Conservation (phyloP, 2,888 invertebrate genomes). For the Sarcophaga subvicina region DNA sequence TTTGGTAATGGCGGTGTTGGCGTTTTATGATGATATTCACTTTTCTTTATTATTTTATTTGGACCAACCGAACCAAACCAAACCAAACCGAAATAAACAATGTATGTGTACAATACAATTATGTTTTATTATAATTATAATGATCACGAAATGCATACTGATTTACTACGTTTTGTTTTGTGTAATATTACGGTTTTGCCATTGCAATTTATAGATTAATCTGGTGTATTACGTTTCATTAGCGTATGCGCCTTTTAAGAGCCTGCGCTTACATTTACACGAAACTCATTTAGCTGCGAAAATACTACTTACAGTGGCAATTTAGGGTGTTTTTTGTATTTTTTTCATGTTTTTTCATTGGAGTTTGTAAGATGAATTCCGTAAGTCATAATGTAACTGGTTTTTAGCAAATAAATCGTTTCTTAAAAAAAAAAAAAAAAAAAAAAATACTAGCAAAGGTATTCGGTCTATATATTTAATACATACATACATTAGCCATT, state of each 20-base stretch:
- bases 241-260: slow-evolving; percentile 41
- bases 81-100: slow-evolving; percentile 34
- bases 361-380: slow-evolving; percentile 14
- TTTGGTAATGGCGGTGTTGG: slow-evolving; percentile 14
- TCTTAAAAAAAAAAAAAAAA: not conserved
- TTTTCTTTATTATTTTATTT: slow-evolving; percentile 12
- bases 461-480: too few relatives aligned
- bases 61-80: not conserved
- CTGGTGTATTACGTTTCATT: slow-evolving; percentile 44
- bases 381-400: slow-evolving; percentile 9
- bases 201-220: slow-evolving; percentile 42
- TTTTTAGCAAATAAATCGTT: not conserved
- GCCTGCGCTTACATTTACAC: not conserved
- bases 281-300: slow-evolving; percentile 42
- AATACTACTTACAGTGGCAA: slow-evolving; percentile 55
- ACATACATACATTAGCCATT: too few relatives aligned
- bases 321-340: slow-evolving; percentile 12
- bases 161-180: slow-evolving; percentile 30
- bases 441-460: too few relatives aligned
- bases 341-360: slow-evolving; percentile 13
- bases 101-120: not conserved
- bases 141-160: slow-evolving; percentile 59
- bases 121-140: slow-evolving; percentile 63
- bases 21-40: slow-evolving; percentile 50
- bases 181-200: slow-evolving; percentile 2